Conservation (phyloP, 2,113 vertebrate species). For the Lipotes vexillifer region DNA sequence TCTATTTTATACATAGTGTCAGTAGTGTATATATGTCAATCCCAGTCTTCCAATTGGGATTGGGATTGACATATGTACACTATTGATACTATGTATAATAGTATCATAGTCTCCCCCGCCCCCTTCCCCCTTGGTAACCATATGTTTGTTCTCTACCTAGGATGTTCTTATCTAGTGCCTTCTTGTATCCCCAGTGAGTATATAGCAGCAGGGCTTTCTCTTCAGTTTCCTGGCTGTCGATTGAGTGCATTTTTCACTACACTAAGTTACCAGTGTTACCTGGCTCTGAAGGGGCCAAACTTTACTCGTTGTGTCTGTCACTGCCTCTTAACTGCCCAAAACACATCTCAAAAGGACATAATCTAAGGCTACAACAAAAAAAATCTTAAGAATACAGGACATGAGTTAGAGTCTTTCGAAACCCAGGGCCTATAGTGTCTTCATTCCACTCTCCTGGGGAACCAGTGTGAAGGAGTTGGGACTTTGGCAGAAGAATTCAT, state of each 20-base stretch:
- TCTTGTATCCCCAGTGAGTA: neutral
- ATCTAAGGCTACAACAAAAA: neutral
- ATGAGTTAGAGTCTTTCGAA: neutral
- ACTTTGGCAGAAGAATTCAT: neutral
- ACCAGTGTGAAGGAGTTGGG: neutral
- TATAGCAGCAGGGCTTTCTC: neutral
- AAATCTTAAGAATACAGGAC: neutral
- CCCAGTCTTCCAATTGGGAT: too few relatives aligned
- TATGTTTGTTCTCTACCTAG: neutral
- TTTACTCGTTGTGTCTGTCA: neutral
- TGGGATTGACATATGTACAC: too few relatives aligned
- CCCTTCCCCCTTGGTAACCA: too few relatives aligned
- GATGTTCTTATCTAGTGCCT: neutral
- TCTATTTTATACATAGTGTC: too few relatives aligned
- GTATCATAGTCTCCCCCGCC: too few relatives aligned
- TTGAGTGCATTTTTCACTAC: neutral
- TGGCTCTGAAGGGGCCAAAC: neutral
- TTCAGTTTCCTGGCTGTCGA: neutral
- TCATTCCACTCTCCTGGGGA: neutral
- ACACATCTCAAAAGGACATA: neutral
- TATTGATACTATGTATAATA: too few relatives aligned
- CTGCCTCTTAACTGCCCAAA: neutral
- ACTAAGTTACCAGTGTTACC: neutral
- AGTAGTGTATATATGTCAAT: too few relatives aligned
- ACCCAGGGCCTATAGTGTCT: neutral